Percentiles rank a stretch among this genome's conserved stretches.
These are phyloP conservation scores for Cenopis cana DNA, from an alignment of 2,888 invertebrate genomes.

Conservation along the genomic window DNA sequence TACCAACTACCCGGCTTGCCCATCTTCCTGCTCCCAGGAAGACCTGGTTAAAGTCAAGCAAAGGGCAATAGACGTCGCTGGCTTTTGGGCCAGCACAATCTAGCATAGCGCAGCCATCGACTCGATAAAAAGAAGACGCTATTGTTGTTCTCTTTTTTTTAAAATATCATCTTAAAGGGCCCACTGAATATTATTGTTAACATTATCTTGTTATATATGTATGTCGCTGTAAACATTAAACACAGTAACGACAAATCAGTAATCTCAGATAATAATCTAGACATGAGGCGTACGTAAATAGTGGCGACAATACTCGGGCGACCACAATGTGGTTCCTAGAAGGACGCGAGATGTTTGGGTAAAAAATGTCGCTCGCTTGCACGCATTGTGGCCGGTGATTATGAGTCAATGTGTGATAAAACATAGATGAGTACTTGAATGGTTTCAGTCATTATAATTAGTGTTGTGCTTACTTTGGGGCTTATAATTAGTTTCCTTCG, in stretches of 20 bases:
- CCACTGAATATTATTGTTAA: too few relatives aligned
- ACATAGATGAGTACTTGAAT: slow-evolving; percentile 29
- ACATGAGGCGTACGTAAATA: slow-evolving; percentile 27
- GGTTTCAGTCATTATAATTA: slow-evolving; percentile 9
- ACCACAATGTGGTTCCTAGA: slow-evolving; percentile 53
- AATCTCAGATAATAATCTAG: slow-evolving; percentile 32
- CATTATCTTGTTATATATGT: too few relatives aligned
- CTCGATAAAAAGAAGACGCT: too few relatives aligned
- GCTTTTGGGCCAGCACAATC: too few relatives aligned
- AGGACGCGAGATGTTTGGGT: slow-evolving; percentile 49
- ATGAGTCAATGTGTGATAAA: slow-evolving; percentile 32
- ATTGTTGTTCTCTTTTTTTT: too few relatives aligned
- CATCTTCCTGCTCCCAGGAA: too few relatives aligned
- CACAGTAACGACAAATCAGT: slow-evolving; percentile 6
- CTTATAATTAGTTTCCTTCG: not conserved
- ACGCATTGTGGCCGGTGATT: slow-evolving; percentile 17
- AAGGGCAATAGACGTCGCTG: too few relatives aligned
- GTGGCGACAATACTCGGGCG: slow-evolving; percentile 28
- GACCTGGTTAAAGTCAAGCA: too few relatives aligned
- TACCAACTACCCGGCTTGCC: too few relatives aligned
- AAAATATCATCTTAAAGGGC: too few relatives aligned
- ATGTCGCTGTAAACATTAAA: not conserved
- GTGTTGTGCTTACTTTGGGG: not conserved
- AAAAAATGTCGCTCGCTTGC: slow-evolving; percentile 48
- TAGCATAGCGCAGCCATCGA: too few relatives aligned